These are phyloP conservation scores for Phenganax marumi DNA, from an alignment of 92 coral and sea anemone species.

Conservation along the genomic window DNA sequence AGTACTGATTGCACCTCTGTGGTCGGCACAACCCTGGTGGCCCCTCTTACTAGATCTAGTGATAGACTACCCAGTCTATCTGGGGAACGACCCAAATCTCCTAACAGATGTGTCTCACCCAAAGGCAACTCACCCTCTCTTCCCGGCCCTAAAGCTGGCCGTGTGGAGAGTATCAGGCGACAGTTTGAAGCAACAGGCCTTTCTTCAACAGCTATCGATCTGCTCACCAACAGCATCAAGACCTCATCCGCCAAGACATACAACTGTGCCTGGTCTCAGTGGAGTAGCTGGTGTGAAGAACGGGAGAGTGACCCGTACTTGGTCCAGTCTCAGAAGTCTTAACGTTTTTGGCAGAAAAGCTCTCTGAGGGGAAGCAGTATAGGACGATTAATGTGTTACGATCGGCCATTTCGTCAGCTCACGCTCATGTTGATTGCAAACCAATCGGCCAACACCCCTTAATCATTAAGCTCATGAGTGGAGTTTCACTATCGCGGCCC, in stretches of 20 bases:
- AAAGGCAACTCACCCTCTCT: conserved; percentile 1
- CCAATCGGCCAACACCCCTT: conserved; percentile 20
- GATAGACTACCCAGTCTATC: background rate
- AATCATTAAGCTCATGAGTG: background rate
- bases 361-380: conserved; percentile 26
- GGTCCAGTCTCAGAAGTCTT: conserved; percentile 25
- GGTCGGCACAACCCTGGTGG: conserved; percentile 2
- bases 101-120: conserved; percentile 18
- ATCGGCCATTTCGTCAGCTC: conserved; percentile 38
- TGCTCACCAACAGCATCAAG: too few species aligned
- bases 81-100: conserved; percentile 11
- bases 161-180: conserved; percentile 36
- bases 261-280: conserved; percentile 32
- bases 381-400: conserved; percentile 43
- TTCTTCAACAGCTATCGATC: too few species aligned
- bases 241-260: background rate
- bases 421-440: conserved; percentile 2
- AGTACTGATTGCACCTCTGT: background rate
- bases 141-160: conserved; percentile 27
- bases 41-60: background rate
- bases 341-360: conserved; percentile 33
- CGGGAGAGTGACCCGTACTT: conserved; percentile 10
- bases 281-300: conserved; percentile 41
- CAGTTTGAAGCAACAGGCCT: background rate
- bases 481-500: background rate